A percentile compares a stretch with the other conserved stretches of the same genome.
Conservation (phyloP, 2,113 vertebrate species). For the Rhea americana region DNA sequence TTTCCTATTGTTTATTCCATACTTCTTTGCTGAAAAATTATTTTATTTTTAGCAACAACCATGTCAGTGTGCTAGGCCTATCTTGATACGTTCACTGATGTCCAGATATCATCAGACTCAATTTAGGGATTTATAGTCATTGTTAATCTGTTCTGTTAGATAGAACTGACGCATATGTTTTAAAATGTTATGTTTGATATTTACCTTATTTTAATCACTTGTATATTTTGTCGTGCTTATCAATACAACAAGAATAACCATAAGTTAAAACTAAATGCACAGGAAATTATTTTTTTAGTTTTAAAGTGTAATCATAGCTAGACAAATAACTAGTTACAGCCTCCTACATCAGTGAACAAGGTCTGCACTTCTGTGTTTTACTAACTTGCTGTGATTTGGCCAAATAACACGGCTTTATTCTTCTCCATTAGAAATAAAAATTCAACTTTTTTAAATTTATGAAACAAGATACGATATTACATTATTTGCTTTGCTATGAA, state of each 20-base stretch:
- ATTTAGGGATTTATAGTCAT: background rate
- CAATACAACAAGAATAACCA: background rate
- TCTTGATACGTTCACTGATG: background rate
- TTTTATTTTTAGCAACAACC: background rate
- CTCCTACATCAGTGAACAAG: background rate
- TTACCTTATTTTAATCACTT: background rate
- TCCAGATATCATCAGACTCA: background rate
- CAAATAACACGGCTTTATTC: background rate
- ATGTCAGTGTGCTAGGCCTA: background rate
- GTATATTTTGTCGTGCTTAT: background rate
- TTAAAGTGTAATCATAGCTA: background rate
- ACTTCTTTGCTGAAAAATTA: background rate
- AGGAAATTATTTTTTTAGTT: background rate
- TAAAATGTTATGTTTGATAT: rapidly evolving
- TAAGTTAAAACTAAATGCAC: background rate
- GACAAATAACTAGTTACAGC: background rate
- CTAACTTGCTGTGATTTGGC: background rate
- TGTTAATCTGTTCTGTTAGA: background rate
- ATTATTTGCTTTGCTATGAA: background rate
- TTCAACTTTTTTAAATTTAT: background rate
- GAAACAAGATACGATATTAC: background rate
- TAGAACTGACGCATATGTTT: background rate
- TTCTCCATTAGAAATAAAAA: background rate
- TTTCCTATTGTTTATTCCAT: background rate
- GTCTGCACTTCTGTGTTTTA: background rate